phyloP scores from a whole-genome alignment of 2,113 vertebrate genomes.

The Macaca mulatta region DNA sequence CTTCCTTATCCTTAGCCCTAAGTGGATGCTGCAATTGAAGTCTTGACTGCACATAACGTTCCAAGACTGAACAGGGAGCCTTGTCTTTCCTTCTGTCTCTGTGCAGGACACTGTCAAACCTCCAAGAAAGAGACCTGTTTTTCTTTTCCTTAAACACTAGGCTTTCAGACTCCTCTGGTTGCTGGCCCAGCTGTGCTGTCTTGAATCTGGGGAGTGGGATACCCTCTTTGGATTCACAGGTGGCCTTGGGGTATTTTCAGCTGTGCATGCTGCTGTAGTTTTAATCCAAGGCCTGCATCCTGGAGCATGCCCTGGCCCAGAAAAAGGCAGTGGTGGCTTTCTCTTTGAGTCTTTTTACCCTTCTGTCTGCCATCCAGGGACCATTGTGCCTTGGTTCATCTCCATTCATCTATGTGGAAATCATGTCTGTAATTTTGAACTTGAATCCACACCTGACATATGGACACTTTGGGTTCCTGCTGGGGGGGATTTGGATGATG shows the following conservation, averaged over 20 bases:
- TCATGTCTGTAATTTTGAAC: constrained; percentile 56
- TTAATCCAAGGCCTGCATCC: neutral
- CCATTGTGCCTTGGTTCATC: neutral
- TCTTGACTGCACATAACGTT: neutral
- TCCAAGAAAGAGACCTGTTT: neutral
- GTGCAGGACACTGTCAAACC: neutral
- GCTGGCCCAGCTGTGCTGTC: neutral
- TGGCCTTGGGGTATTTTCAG: neutral
- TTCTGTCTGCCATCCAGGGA: neutral
- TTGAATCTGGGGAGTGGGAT: neutral
- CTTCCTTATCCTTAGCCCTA: neutral
- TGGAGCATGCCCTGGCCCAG: neutral
- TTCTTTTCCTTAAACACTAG: neutral
- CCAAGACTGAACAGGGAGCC: neutral
- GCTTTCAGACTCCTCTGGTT: neutral
- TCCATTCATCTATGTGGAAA: constrained; percentile 30
- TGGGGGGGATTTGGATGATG: constrained; percentile 10
- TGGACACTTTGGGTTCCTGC: constrained; percentile 37
- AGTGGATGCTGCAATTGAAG: neutral
- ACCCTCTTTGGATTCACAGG: neutral
- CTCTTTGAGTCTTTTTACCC: neutral
- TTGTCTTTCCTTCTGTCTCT: neutral
- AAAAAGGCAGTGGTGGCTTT: neutral
- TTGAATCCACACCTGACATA: constrained; percentile 51
- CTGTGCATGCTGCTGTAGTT: neutral